Evolutionary conservation across 1,140 invertebrate genomes (phyloP).

Genomic region (Aricia agestis): DNA sequence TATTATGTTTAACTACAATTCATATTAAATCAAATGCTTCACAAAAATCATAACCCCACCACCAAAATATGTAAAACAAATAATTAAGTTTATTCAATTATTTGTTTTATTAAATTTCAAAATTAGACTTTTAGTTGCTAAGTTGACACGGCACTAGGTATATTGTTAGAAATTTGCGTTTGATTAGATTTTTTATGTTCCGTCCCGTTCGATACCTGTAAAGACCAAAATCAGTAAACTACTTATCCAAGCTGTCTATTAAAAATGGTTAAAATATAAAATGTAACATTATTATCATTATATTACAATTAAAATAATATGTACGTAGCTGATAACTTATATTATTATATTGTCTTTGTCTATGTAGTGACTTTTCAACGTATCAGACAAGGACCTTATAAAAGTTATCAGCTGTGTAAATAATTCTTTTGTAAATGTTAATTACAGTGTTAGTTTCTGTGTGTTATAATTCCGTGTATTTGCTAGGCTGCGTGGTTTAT

Average conservation of each 20-base stretch:
- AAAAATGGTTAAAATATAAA: not conserved
- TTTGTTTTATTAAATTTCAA: not conserved
- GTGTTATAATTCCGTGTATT: too few species aligned
- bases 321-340: not conserved
- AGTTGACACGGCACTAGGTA: not conserved
- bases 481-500: too few species aligned
- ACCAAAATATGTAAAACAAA: not conserved
- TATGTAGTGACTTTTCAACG: too few species aligned
- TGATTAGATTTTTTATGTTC: slow-evolving; percentile 15
- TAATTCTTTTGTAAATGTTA: too few species aligned
- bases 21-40: not conserved
- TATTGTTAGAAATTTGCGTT: not conserved
- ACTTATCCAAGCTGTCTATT: slow-evolving; percentile 16
- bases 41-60: not conserved
- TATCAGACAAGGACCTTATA: too few species aligned
- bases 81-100: not conserved
- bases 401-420: too few species aligned
- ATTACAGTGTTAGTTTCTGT: too few species aligned
- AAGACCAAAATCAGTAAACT: slow-evolving; percentile 30
- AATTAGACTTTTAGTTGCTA: not conserved
- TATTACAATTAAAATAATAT: not conserved
- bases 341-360: too few species aligned
- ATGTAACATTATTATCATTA: not conserved
- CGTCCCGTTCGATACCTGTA: slow-evolving; percentile 20
- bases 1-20: not conserved